Evolutionary conservation across 2,888 invertebrate species (phyloP).

Genomic region (Eucera pruinosa): DNA sequence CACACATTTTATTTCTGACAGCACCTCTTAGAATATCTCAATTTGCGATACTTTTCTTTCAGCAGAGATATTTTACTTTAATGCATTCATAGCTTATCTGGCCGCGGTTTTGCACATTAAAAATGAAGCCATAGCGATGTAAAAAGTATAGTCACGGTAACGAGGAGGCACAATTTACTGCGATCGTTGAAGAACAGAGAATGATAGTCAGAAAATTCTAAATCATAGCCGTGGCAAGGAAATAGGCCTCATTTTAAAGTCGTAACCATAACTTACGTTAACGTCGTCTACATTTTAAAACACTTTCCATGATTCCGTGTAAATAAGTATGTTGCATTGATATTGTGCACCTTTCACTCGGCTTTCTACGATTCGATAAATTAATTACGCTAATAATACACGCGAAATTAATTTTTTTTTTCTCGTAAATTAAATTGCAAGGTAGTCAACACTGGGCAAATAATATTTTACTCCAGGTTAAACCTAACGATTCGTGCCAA

Average conservation of each 20-base stretch:
- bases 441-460: constrained; percentile 15
- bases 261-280: constrained; percentile 19
- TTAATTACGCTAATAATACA: not conserved
- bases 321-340: constrained; percentile 2
- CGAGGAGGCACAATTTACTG: constrained; percentile 18
- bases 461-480: constrained; percentile 8
- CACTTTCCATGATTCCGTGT: constrained; percentile 4
- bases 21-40: not conserved
- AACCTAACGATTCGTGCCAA: not conserved
- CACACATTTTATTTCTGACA: not conserved
- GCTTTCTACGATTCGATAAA: not conserved
- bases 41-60: not conserved
- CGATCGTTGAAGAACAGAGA: constrained; percentile 25
- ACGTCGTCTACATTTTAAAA: constrained; percentile 17
- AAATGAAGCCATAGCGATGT: not conserved
- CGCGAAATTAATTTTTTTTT: too few species aligned
- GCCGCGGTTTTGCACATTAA: not conserved
- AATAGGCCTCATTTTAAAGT: constrained; percentile 11
- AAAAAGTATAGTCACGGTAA: not conserved
- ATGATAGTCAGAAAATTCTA: constrained; percentile 36
- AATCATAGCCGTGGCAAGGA: constrained; percentile 16
- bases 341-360: not conserved
- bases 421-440: too few species aligned
- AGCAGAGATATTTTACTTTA: not conserved
- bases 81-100: not conserved